Evolutionary conservation across 2,113 vertebrate species (phyloP).

Genomic region (Scomber japonicus): DNA sequence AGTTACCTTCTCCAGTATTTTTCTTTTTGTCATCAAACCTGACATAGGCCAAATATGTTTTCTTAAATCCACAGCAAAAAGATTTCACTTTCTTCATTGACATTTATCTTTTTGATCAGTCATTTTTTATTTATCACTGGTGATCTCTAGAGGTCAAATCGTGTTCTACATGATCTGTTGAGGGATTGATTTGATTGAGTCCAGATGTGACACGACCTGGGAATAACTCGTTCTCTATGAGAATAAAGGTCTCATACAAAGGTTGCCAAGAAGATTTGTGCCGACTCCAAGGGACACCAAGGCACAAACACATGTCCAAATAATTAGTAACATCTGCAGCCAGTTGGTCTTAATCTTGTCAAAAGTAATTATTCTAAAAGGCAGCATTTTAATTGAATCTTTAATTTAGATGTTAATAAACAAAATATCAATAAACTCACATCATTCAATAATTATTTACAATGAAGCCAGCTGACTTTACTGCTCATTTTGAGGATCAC

Average conservation of each 20-base stretch:
- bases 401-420: conserved; percentile 22
- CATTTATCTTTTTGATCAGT: not conserved
- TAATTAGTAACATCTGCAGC: conserved; percentile 65
- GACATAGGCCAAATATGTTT: not conserved
- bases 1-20: no score
- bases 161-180: conserved; percentile 26
- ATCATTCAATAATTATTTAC: not conserved
- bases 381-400: conserved; percentile 1
- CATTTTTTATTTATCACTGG: not conserved
- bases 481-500: not conserved
- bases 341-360: conserved; percentile 44
- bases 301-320: conserved; percentile 13
- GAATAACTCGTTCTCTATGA: conserved; percentile 59
- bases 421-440: conserved; percentile 10
- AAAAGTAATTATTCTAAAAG: conserved; percentile 52
- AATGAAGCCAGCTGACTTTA: not conserved
- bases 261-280: conserved; percentile 47
- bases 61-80: not conserved
- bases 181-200: conserved; percentile 61
- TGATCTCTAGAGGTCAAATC: conserved; percentile 43
- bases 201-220: conserved; percentile 52
- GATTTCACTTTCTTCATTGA: not conserved
- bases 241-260: conserved; percentile 25
- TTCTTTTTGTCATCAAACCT: no score
- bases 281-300: conserved; percentile 18